Percentiles rank a stretch among this genome's conserved stretches.
Evolutionary conservation across 1,140 invertebrate genomes (phyloP).

Genomic region (Neotoxoptera formosana): DNA sequence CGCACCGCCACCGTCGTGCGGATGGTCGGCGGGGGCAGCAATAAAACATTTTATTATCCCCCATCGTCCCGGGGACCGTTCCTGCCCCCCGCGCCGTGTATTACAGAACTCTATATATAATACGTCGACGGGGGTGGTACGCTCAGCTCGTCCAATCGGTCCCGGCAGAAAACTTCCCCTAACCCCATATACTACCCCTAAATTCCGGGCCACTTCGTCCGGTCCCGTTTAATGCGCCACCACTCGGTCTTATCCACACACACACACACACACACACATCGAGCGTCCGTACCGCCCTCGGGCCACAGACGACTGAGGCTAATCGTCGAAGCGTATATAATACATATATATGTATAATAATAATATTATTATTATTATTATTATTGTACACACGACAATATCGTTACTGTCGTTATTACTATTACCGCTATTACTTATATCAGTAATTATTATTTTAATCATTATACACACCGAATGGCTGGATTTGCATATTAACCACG

Average conservation of each 20-base stretch:
- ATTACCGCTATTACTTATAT: conserved; percentile 9
- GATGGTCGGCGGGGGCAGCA: not conserved
- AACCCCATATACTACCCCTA: not conserved
- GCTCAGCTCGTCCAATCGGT: not conserved
- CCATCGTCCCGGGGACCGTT: not conserved
- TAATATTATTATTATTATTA: not conserved
- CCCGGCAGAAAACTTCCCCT: not conserved
- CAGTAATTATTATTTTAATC: not conserved
- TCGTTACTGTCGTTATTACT: not conserved
- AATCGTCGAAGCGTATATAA: not conserved
- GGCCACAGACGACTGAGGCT: not conserved
- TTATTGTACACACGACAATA: not conserved
- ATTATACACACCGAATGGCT: not conserved
- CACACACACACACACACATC: not conserved
- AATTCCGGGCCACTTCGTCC: not conserved
- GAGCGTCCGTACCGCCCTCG: not conserved
- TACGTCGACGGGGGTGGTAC: conserved; percentile 5
- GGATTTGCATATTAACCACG: conserved; percentile 2
- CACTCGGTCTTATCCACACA: not conserved
- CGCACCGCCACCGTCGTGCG: no score
- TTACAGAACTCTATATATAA: not conserved
- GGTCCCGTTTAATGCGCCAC: not conserved
- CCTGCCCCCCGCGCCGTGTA: not conserved
- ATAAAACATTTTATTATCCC: conserved; percentile 19
- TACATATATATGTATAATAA: not conserved